Evolutionary conservation across 2,888 invertebrate genomes (phyloP).

Genomic region (Hirtodrosophila trivittata): DNA sequence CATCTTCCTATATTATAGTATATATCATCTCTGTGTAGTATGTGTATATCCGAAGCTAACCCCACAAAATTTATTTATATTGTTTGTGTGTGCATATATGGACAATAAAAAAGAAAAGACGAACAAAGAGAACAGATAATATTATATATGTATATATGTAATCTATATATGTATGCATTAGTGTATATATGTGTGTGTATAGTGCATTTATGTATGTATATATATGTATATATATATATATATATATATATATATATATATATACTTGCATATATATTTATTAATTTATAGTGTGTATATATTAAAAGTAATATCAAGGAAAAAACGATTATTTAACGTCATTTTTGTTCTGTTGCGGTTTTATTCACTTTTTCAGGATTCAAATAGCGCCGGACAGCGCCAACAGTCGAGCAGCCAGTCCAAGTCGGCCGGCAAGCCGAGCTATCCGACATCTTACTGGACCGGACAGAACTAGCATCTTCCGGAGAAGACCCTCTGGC

Average conservation of each 20-base stretch:
- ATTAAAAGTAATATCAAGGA: not conserved
- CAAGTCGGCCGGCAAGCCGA: conserved; percentile 84
- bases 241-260: too few species aligned
- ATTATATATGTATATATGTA: not conserved
- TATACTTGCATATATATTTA: not conserved
- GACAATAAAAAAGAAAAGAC: not conserved
- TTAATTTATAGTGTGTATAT: too few species aligned
- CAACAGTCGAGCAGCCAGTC: conserved; percentile 84
- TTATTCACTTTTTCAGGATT: conserved; percentile 78
- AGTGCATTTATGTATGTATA: too few species aligned
- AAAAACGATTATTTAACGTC: not conserved
- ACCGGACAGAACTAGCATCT: conserved; percentile 83
- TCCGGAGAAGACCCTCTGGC: conserved; percentile 75
- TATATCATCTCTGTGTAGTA: too few species aligned
- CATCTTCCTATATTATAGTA: too few species aligned
- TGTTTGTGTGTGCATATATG: too few species aligned
- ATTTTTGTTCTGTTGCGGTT: not conserved
- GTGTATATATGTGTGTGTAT: too few species aligned
- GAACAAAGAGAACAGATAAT: too few species aligned
- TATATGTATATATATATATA: not conserved
- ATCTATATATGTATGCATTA: not conserved
- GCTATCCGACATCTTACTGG: conserved; percentile 84
- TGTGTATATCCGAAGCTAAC: too few species aligned
- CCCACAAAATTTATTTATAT: too few species aligned
- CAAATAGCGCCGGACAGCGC: conserved; percentile 84